Conservation (phyloP, 2,113 vertebrate genomes). For the Xiphophorus hellerii region DNA sequence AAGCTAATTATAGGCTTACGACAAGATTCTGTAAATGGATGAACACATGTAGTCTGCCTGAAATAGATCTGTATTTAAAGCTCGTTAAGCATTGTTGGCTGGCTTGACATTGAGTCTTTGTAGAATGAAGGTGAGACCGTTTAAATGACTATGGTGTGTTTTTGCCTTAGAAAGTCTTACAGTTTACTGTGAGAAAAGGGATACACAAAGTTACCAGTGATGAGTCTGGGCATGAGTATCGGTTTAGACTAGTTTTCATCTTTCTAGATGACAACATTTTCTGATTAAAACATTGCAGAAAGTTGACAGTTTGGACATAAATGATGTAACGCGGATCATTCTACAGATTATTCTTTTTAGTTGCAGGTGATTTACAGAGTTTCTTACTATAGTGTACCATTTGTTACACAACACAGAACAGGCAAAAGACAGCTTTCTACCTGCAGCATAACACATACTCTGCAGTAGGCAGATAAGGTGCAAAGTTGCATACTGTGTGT, state of each 20-base stretch:
- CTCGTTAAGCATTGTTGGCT: conserved; percentile 17
- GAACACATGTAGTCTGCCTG: conserved; percentile 37
- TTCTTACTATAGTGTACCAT: neutral
- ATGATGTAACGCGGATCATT: neutral
- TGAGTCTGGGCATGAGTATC: neutral
- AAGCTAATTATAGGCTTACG: conserved; percentile 66
- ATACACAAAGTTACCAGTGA: neutral
- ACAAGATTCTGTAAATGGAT: conserved; percentile 56
- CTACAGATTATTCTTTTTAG: neutral
- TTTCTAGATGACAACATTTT: neutral
- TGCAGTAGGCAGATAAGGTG: neutral
- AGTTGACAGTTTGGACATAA: neutral
- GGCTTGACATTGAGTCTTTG: conserved; percentile 28
- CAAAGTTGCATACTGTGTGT: neutral
- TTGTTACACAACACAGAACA: neutral
- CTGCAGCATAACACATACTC: neutral
- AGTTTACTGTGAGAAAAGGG: too few relatives aligned
- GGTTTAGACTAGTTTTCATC: neutral
- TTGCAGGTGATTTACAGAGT: neutral
- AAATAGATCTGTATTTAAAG: conserved; percentile 50
- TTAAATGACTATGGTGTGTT: neutral
- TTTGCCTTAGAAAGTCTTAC: neutral
- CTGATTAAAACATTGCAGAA: neutral
- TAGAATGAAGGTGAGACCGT: conserved; percentile 8
- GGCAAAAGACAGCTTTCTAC: neutral